These are phyloP conservation scores for Aleiodes alternator DNA, from an alignment of 2,888 invertebrate species.

Conservation along the genomic window DNA sequence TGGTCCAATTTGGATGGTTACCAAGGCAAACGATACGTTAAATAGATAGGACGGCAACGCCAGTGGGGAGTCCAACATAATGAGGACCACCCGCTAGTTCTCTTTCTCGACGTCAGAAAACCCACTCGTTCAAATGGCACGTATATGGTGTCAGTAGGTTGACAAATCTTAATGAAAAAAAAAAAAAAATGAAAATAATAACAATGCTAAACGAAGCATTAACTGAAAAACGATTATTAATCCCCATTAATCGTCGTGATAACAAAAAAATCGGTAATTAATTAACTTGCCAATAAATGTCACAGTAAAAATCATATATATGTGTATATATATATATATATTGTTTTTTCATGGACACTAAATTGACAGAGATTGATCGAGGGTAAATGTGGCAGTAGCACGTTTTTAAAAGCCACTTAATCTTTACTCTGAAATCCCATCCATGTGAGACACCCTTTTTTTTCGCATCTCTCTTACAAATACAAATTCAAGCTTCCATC, in stretches of 20 bases:
- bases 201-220: background rate
- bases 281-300: conserved; percentile 7
- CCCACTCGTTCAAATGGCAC: conserved; percentile 29
- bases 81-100: conserved; percentile 75
- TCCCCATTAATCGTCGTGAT: background rate
- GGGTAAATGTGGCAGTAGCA: conserved; percentile 26
- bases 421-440: conserved; percentile 25
- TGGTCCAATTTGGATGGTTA: conserved; percentile 75
- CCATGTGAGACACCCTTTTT: conserved; percentile 52
- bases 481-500: conserved; percentile 10
- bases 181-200: background rate
- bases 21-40: conserved; percentile 76
- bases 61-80: conserved; percentile 70
- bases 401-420: conserved; percentile 38
- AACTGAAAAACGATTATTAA: conserved; percentile 41
- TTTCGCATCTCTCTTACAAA: conserved; percentile 3
- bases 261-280: conserved; percentile 14
- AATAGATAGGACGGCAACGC: conserved; percentile 73
- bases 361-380: conserved; percentile 36
- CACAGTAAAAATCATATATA: conserved; percentile 4
- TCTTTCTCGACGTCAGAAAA: conserved; percentile 47
- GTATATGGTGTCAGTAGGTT: conserved; percentile 48
- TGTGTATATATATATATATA: background rate
- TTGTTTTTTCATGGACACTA: background rate
- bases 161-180: conserved; percentile 27